Percentiles rank a stretch among this genome's conserved stretches.
Evolutionary conservation across 2,888 invertebrate genomes (phyloP).

Genomic region (Drosophila macrospina): DNA sequence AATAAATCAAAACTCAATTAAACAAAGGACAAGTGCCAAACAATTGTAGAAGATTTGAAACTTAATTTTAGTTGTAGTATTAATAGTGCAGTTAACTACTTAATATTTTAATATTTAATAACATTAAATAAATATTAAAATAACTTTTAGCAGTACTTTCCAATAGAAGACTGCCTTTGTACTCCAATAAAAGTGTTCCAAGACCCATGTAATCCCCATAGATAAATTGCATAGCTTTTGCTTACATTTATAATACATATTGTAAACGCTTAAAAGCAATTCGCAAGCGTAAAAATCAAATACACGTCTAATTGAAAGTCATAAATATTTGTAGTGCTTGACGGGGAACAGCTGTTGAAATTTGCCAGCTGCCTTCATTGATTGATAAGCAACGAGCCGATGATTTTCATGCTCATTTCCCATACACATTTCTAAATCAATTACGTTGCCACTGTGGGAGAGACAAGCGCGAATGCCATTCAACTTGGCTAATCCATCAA

Average conservation of each 20-base stretch:
- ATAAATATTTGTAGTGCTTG: conserved; percentile 51
- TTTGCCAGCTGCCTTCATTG: conserved; percentile 54
- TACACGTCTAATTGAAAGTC: conserved; percentile 45
- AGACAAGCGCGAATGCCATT: conserved; percentile 18
- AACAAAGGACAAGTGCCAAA: background rate
- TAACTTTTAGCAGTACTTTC: too few species aligned
- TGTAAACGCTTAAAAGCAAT: conserved; percentile 21
- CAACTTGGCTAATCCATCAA: conserved; percentile 49
- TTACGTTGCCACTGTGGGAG: conserved; percentile 4
- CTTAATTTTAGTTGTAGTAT: too few species aligned
- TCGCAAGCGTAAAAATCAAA: conserved; percentile 34
- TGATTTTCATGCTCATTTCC: conserved; percentile 9
- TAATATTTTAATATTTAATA: too few species aligned
- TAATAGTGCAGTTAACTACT: too few species aligned
- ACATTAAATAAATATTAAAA: too few species aligned
- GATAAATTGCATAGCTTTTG: conserved; percentile 1
- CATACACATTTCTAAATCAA: conserved; percentile 1
- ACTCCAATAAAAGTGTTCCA: too few species aligned
- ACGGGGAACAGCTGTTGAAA: conserved; percentile 55
- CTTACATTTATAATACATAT: conserved; percentile 8
- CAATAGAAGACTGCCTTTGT: background rate
- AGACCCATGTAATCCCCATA: background rate
- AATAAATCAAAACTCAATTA: background rate
- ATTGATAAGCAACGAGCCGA: conserved; percentile 46
- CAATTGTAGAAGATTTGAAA: background rate